A percentile compares a stretch with the other conserved stretches of the same genome.
Evolutionary conservation across 2,113 vertebrate species (phyloP).

Genomic region (Anthoscopus minutus): DNA sequence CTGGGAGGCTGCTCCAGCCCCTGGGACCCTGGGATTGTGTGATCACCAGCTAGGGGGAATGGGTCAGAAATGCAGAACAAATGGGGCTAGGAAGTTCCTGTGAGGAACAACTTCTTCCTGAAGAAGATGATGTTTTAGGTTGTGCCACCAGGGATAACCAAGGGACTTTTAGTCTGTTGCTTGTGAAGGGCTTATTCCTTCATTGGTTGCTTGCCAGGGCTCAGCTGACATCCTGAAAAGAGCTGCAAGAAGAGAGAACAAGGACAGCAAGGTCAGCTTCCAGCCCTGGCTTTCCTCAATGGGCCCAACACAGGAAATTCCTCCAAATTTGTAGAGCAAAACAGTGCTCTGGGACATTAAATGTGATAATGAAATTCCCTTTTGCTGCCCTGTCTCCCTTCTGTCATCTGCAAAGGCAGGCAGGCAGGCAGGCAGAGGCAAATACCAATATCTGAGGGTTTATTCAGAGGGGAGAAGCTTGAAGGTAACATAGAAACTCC

Average conservation of each 20-base stretch:
- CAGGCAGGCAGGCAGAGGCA: background rate
- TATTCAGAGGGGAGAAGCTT: background rate
- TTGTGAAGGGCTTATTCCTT: background rate
- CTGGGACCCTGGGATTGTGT: background rate
- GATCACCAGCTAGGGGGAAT: background rate
- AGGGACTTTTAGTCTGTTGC: background rate
- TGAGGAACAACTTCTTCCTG: too few relatives aligned
- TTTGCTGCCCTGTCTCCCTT: background rate
- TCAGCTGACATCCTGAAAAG: background rate
- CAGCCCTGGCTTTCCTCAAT: background rate
- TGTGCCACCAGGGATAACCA: background rate
- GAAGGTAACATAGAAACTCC: background rate
- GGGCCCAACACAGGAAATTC: background rate
- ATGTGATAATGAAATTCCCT: background rate
- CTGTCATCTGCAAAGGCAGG: background rate
- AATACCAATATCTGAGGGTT: background rate
- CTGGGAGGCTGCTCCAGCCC: background rate
- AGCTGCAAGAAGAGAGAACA: background rate
- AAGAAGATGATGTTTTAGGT: background rate
- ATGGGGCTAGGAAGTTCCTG: background rate
- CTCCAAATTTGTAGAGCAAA: background rate
- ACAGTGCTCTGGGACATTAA: background rate
- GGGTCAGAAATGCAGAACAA: background rate
- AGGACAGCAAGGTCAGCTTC: background rate
- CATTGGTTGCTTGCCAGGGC: background rate